These are phyloP conservation scores for Cyrtorhinus lividipennis DNA, from an alignment of 1,140 invertebrate species.

Conservation along the genomic window DNA sequence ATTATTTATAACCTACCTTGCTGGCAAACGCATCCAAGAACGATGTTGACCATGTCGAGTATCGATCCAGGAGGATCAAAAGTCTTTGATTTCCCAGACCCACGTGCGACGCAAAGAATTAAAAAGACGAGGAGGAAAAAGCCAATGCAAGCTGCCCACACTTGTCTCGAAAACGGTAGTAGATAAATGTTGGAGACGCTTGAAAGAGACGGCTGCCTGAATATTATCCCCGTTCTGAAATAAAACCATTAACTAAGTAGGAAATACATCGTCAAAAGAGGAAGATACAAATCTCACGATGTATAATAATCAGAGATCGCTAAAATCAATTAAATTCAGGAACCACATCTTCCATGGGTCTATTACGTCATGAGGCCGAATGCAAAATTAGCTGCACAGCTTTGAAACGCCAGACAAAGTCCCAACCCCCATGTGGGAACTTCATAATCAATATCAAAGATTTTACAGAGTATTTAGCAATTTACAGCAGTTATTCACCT, in stretches of 20 bases:
- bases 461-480: too few species aligned
- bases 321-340: too few species aligned
- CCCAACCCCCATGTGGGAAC: too few species aligned
- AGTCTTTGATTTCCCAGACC: not conserved
- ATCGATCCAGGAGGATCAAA: not conserved
- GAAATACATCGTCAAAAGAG: not conserved
- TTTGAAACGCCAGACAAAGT: too few species aligned
- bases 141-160: not conserved
- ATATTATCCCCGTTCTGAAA: not conserved
- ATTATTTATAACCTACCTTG: too few species aligned
- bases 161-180: not conserved
- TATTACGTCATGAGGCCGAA: too few species aligned
- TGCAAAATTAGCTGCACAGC: too few species aligned
- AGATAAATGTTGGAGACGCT: not conserved
- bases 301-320: too few species aligned
- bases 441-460: too few species aligned
- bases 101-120: not conserved
- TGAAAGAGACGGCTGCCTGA: not conserved
- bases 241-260: not conserved
- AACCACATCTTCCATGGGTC: too few species aligned
- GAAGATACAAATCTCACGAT: too few species aligned
- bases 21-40: slow-evolving; percentile 34
- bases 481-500: too few species aligned
- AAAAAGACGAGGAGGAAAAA: not conserved
- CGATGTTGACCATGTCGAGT: not conserved